Percentiles rank a stretch among this genome's conserved stretches.
Conservation (phyloP, 2,797 vertebrate genomes). For the Mus caroli region DNA sequence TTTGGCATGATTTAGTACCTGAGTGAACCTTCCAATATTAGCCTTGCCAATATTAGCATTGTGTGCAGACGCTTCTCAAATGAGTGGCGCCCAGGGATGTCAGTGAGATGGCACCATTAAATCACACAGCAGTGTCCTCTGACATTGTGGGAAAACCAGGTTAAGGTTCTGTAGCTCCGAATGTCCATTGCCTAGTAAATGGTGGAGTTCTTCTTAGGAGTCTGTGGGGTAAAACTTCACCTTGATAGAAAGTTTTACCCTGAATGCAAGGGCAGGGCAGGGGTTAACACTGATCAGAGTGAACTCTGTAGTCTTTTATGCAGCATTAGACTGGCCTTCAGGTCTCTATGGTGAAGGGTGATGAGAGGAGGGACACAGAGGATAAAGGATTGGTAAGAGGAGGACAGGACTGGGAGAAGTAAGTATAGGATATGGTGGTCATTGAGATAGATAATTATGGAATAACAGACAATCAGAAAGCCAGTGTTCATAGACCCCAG, state of each 20-base stretch:
- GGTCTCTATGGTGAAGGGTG: not conserved
- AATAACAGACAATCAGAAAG: not conserved
- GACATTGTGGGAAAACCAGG: not conserved
- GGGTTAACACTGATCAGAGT: accelerated
- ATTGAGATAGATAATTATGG: not conserved
- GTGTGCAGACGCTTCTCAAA: constrained; percentile 72
- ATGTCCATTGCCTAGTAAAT: not conserved
- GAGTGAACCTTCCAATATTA: constrained; percentile 71
- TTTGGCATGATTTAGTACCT: constrained; percentile 72
- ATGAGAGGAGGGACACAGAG: not conserved
- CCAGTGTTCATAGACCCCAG: accelerated
- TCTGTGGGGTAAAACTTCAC: not conserved
- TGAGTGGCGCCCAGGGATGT: constrained; percentile 54
- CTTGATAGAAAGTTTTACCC: not conserved
- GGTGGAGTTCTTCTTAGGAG: accelerated
- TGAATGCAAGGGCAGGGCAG: accelerated
- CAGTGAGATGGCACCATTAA: constrained; percentile 61
- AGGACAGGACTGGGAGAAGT: not conserved
- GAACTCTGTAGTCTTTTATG: not conserved
- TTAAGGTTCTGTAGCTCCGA: accelerated
- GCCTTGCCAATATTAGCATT: constrained; percentile 75
- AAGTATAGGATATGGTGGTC: not conserved
- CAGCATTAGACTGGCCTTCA: too few relatives aligned
- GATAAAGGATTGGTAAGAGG: not conserved
- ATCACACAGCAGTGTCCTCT: constrained; percentile 65